Evolutionary conservation across 2,113 vertebrate species (phyloP), one percentile per base, ranked within the genome.

Genomic region (Sminthopsis crassicaudata): DNA sequence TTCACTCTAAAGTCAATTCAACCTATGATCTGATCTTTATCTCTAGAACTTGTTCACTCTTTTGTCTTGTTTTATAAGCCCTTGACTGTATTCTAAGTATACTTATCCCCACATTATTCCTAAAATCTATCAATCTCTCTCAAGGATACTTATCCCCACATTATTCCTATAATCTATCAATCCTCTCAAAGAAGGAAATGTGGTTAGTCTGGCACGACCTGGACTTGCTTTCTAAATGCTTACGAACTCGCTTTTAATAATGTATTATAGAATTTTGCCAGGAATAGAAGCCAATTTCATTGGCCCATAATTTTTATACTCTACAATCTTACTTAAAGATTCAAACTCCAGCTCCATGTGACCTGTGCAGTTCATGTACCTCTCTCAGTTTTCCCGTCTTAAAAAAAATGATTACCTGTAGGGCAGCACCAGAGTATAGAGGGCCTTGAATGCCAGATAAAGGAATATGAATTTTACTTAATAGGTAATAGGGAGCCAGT

Each of bases 351-450:
- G 25, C 25, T 57, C 30, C 36, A 36, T 67, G 12, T 36, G 16
- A 76, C 5, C 30, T 76, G 67, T 16, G 26, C 55, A 57, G 26
- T 11, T 67, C 60, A 67, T 67, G 30, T 16, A 76, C 16, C 6
- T 76, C 67, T 19, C 67, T 76, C 36, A 76, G 67, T n/a, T 76
- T 76, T 76, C 67, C n/a, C 36, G 7, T 36, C 36, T 76, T 1
- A 76, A 76, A 67, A 67, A 67, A 76, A n/a, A 76, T n/a, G n/a
- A 76, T 76, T 76, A n/a, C 67, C 67, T 76, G 67, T n/a, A 76
- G 16, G 12, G 22, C 6, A 36, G 36, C 4, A 76, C 4, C 67
- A n/a, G 67, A 76, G n/a, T n/a, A 16, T n/a, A 76, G 67, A 76
- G 14, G 67, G 36, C 67, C 36, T 76, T 76, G 67, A 76, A 76